Conservation (phyloP, 64 coral and sea anemone genomes). For the Orbicella faveolata region DNA sequence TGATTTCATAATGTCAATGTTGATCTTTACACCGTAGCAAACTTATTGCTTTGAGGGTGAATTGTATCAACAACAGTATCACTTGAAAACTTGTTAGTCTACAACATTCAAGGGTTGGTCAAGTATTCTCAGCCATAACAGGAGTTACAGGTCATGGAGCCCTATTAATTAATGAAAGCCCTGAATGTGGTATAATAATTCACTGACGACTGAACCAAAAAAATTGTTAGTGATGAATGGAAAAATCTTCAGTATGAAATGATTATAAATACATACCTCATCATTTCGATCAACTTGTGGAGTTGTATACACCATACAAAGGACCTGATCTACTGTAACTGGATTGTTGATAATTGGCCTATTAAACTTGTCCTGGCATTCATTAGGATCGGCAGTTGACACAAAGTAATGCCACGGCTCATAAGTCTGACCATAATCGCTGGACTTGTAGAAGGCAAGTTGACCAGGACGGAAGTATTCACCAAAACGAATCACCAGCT, state of each 20-base stretch:
- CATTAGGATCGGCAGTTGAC: constrained; percentile 11
- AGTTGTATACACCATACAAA: constrained; percentile 70
- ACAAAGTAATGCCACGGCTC: constrained; percentile 85
- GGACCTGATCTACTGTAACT: constrained; percentile 45
- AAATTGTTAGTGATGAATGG: neutral
- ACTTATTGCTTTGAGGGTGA: too few relatives aligned
- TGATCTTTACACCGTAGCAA: too few relatives aligned
- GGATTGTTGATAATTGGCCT: constrained; percentile 11
- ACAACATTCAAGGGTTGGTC: too few relatives aligned
- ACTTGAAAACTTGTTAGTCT: too few relatives aligned
- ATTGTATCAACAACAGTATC: too few relatives aligned
- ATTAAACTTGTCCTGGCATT: constrained; percentile 75
- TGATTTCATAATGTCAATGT: too few relatives aligned
- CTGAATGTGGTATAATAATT: too few relatives aligned
- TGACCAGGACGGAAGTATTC: constrained; percentile 82
- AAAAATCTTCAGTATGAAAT: neutral
- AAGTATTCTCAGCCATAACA: too few relatives aligned
- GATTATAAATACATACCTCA: neutral
- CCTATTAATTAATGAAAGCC: too few relatives aligned
- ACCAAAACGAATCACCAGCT: constrained; percentile 79
- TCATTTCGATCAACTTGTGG: neutral
- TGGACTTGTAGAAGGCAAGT: constrained; percentile 83
- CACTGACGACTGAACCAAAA: too few relatives aligned
- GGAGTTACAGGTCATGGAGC: too few relatives aligned
- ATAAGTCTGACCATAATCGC: constrained; percentile 53